Evolutionary conservation across 2,888 invertebrate species (phyloP), one percentile per base, ranked within the genome.

Genomic region (Calameuta filiformis): DNA sequence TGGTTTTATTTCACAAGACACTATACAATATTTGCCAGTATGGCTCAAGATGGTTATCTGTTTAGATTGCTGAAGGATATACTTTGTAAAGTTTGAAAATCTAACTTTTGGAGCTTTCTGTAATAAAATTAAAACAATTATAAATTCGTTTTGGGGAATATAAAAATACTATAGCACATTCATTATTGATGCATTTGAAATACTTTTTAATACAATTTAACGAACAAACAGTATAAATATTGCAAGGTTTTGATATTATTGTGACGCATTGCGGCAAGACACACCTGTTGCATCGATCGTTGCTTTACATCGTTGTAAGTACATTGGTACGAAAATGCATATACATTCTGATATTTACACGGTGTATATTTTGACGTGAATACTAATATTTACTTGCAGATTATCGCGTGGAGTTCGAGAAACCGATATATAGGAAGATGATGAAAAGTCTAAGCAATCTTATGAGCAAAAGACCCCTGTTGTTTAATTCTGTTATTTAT

Each of bases 401-500:
- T 23, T 56, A 23, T 56, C 6, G 56, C 1, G 56, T 56, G 56
- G 23, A 56, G 2, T 56, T 56, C 23, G 23, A 56, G 4, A 88
- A 88, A 86, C 83, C 84, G 9, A 30, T 82, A 34, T 80, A 83
- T 37, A 85, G 77, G n/a, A 75, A 79, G 77, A 76, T 89, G 33
- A 68, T 76, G 11, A 76, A 23, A 56, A 56, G 76, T 40, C 71
- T 87, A 69, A 81, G 79, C 15, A 81, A 33, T 35, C 81, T 85
- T 15, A 78, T 83, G 6, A 84, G 82, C 34, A 85, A 76, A 77
- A 86, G 85, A 75, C 90, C 90, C 0, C 75, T 90, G 69, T 75
- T 90, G 34, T 86, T 88, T 68, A 94, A 94, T 86, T 93, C 93
- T 4, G 89, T 94, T 4, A 94, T 96, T 68, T 97, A 97, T 90